Percentiles rank a stretch among this genome's conserved stretches.
phyloP scores from a whole-genome alignment of 1,140 invertebrate species.

The Ericerus pela region DNA sequence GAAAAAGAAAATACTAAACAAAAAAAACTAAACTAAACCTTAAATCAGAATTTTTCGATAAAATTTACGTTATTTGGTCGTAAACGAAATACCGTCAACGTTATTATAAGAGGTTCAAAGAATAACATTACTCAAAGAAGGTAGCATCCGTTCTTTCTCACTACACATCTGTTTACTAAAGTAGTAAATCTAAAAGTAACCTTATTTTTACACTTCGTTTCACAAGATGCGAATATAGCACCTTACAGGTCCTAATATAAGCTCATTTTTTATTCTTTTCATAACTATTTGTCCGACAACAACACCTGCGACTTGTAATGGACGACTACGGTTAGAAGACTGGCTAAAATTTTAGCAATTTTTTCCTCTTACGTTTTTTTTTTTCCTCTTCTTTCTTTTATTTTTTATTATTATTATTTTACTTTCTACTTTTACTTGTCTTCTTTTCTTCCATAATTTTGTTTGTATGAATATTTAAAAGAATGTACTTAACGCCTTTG shows the following conservation, averaged over 20 bases:
- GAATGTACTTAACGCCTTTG: slow-evolving; percentile 5
- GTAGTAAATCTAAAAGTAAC: slow-evolving; percentile 11
- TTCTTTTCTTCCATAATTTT: slow-evolving; percentile 3
- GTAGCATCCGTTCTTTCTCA: slow-evolving; percentile 4
- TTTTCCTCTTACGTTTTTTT: slow-evolving; percentile 4
- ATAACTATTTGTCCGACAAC: slow-evolving; percentile 11
- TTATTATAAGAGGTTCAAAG: slow-evolving; percentile 7
- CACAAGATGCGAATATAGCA: not conserved
- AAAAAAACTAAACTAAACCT: too few species aligned
- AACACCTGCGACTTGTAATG: slow-evolving; percentile 7
- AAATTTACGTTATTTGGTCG: slow-evolving; percentile 7
- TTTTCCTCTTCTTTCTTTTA: not conserved
- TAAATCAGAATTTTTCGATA: too few species aligned
- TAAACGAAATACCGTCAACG: slow-evolving; percentile 5
- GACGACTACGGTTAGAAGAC: slow-evolving; percentile 9
- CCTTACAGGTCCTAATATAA: slow-evolving; percentile 5
- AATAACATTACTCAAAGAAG: slow-evolving; percentile 9
- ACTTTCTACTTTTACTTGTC: too few species aligned
- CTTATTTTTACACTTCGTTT: slow-evolving; percentile 11
- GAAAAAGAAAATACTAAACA: too few species aligned
- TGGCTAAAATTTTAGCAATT: not conserved
- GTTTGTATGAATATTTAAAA: slow-evolving; percentile 10
- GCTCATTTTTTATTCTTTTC: slow-evolving; percentile 12
- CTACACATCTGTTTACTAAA: slow-evolving; percentile 8
- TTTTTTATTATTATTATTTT: slow-evolving; percentile 8